Evolutionary conservation across 2,797 vertebrate genomes (phyloP), one percentile per base, ranked within the genome.

Genomic region (Eulemur rubriventer): DNA sequence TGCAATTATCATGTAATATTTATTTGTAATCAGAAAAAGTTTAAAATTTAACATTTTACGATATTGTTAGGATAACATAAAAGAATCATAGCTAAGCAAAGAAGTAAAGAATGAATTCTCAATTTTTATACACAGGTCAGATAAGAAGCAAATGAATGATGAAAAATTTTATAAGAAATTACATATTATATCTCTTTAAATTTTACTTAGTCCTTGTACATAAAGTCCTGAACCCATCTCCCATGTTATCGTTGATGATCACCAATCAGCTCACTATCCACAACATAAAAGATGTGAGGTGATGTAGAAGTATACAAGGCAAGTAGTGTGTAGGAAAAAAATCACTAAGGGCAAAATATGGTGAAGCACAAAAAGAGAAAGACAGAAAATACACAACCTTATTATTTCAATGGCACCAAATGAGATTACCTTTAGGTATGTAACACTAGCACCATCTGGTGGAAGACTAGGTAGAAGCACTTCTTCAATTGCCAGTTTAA

Each of bases 391-490:
- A 89, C 12, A 91, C 24, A 38, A 41, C 9, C 22, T 78, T 30
- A 26, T 35, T 63, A 80, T 72, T 94, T 91, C 82, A 89, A 12
- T 6, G 13, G 26, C 14, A 41, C 2, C 0, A 5, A 86, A 91
- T 4, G 5, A 63, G 50, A 50, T 59, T 80, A 82, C 9, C 17
- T 85, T 61, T 38, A 98, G 97, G 75, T 70, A 9, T 85, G 97
- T 97, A 98, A 97, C 97, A 96, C 97, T 73, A 97, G 98, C 98
- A 97, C 99, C 99, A 99, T 95, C 99, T 99, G 98, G 96, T 98
- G 99, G 98, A 43, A 69, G 12, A 73, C 55, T 81, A 81, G 69
- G 82, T 67, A 92, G 28, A 95, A 90, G 48, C 93, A 79, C 35
- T 38, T 93, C 72, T 79, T 82, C 55, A 33, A 78, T 57, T 22